Evolutionary conservation across 2,888 invertebrate genomes (phyloP), one percentile per base, ranked within the genome.

Genomic region (Stenurella melanura): DNA sequence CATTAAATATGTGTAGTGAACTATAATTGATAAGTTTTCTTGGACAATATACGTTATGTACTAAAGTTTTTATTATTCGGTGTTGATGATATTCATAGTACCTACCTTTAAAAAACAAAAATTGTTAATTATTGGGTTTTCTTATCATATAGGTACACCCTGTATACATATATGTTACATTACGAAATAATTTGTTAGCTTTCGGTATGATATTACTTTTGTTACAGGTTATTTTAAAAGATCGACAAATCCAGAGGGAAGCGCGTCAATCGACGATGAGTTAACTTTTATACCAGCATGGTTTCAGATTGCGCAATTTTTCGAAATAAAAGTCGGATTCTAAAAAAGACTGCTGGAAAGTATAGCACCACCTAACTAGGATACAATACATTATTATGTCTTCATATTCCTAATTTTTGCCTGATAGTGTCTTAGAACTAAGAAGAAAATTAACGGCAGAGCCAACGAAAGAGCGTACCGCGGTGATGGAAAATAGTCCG

Each of bases 291-390:
- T 12, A 42, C 42, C 42, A 2, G 12, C 7, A 42, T 7, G 50
- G n/a, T 50, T 50, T 50, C 50, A 15, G 26, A 54, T 72, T 72
- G 72, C 72, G 72, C 72, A 72, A 72, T 15, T 72, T 63, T 72
- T 63, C 72, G 63, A 61, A 72, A 72, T 61, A 30, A 30, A 11
- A 18, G 34, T 26, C 12, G 17, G 17, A 7, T 6, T 10, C 12
- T n/a, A 15, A 42, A 67, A 30, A 63, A 5, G n/a, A n/a, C 1
- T n/a, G 11, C 1, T 12, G 30, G 7, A 42, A 50, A 50, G 50
- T 6, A 50, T 1, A n/a, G n/a, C 50, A n/a, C 15, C 4, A 5
- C 50, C 3, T n/a, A 50, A n/a, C 50, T 50, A n/a, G 6, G 19
- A 9, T 21, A 3, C 21, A 58, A 6, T 15, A 15, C 58, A 19